phyloP scores from a whole-genome alignment of 2,113 vertebrate species.

The Aleadryas rufinucha region DNA sequence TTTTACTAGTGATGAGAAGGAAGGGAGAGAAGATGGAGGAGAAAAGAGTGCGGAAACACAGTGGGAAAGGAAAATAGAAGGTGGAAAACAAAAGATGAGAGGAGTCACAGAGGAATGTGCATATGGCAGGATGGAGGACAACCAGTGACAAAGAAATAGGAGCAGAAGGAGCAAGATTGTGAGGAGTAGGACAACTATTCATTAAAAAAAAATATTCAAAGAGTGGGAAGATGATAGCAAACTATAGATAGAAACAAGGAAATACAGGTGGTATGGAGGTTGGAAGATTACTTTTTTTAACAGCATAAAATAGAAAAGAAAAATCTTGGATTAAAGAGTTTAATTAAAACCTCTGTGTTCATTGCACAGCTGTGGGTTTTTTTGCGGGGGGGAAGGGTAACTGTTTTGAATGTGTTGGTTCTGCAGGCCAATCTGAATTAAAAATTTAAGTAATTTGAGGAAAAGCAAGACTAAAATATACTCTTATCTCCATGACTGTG shows the following conservation, averaged over 20 bases:
- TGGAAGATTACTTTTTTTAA: neutral
- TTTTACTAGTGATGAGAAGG: neutral
- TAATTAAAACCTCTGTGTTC: neutral
- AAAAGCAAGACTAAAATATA: slow-evolving; percentile 29
- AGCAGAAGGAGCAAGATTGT: neutral
- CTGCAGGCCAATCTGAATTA: neutral
- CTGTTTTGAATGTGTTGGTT: neutral
- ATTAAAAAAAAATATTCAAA: neutral
- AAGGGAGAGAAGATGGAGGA: neutral
- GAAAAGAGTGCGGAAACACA: neutral
- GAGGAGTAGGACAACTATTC: neutral
- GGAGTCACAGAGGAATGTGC: neutral
- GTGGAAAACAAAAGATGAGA: neutral
- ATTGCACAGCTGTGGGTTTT: neutral
- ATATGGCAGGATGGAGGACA: neutral
- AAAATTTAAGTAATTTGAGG: slow-evolving; percentile 19
- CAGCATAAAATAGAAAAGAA: neutral
- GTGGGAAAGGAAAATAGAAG: neutral
- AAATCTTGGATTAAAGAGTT: neutral
- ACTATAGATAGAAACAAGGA: neutral
- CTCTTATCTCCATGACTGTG: slow-evolving; percentile 30
- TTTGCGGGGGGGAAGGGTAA: neutral
- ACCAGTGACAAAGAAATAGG: neutral
- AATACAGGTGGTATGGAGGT: neutral
- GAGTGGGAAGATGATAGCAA: neutral